phyloP scores from a whole-genome alignment of 2,888 invertebrate genomes.

The Scaptomyza reducta region DNA sequence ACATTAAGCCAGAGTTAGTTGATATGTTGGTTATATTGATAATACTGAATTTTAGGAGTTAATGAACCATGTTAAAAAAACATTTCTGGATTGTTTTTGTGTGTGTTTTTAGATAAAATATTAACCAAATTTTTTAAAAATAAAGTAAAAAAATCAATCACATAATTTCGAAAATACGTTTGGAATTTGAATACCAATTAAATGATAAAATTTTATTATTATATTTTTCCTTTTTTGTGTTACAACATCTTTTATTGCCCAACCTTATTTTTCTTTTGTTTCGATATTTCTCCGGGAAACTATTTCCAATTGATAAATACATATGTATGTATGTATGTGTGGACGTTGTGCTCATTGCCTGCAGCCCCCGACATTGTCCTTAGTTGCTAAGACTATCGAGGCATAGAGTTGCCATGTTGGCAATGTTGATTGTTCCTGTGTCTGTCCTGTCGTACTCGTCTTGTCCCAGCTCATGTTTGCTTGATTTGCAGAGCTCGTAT shows the following conservation, averaged over 20 bases:
- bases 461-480: slow-evolving; percentile 67
- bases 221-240: neutral
- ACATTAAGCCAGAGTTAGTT: neutral
- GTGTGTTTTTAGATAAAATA: too few relatives aligned
- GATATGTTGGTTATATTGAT: neutral
- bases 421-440: slow-evolving; percentile 69
- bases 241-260: neutral
- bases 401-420: slow-evolving; percentile 19
- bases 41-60: too few relatives aligned
- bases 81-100: too few relatives aligned
- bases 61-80: too few relatives aligned
- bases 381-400: slow-evolving; percentile 17
- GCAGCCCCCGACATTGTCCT: slow-evolving; percentile 34
- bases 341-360: slow-evolving; percentile 31
- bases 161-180: neutral
- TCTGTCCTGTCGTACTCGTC: slow-evolving; percentile 38
- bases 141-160: too few relatives aligned
- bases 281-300: slow-evolving; percentile 20
- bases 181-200: neutral
- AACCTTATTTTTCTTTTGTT: neutral
- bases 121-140: too few relatives aligned
- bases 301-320: slow-evolving; percentile 57
- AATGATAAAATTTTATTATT: neutral
- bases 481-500: slow-evolving; percentile 77
- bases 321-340: slow-evolving; percentile 30